A percentile compares a stretch with the other conserved stretches of the same genome.
Evolutionary conservation across 2,113 vertebrate species (phyloP).

Genomic region (Chamaetylas fuelleborni): DNA sequence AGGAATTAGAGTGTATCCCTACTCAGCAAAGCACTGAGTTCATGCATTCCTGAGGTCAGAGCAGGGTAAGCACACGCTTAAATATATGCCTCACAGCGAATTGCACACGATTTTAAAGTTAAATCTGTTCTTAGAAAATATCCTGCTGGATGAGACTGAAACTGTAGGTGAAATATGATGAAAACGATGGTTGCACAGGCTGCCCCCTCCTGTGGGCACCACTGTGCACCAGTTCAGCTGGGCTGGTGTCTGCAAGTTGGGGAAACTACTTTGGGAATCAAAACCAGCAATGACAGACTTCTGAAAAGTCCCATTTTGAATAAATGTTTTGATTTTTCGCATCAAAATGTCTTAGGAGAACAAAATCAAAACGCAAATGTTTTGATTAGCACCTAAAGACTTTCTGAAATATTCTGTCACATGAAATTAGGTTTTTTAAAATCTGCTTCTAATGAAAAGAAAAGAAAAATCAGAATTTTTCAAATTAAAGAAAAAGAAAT

Average conservation of each 20-base stretch:
- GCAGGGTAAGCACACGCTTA: not conserved
- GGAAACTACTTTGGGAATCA: not conserved
- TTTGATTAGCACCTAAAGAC: not conserved
- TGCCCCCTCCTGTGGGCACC: conserved; percentile 7
- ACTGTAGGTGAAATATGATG: not conserved
- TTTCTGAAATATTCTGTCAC: not conserved
- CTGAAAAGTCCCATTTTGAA: not conserved
- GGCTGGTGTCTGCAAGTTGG: not conserved
- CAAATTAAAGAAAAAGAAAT: not conserved
- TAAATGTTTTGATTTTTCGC: not conserved
- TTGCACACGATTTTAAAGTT: not conserved
- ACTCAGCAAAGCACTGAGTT: not conserved
- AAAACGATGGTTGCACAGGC: not conserved
- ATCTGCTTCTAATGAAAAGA: not conserved
- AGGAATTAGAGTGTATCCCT: no score
- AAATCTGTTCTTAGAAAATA: not conserved
- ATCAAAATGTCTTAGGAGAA: not conserved
- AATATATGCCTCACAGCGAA: not conserved
- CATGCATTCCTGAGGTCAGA: not conserved
- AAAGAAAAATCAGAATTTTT: not conserved
- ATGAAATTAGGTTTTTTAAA: not conserved
- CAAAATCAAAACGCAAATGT: not conserved
- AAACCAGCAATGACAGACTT: not conserved
- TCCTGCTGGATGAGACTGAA: not conserved
- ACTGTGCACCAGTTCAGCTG: not conserved